Base-by-base conservation (phyloP, 2,888 invertebrate genomes). In the Scaptomyza cyrtandrae region DNA sequence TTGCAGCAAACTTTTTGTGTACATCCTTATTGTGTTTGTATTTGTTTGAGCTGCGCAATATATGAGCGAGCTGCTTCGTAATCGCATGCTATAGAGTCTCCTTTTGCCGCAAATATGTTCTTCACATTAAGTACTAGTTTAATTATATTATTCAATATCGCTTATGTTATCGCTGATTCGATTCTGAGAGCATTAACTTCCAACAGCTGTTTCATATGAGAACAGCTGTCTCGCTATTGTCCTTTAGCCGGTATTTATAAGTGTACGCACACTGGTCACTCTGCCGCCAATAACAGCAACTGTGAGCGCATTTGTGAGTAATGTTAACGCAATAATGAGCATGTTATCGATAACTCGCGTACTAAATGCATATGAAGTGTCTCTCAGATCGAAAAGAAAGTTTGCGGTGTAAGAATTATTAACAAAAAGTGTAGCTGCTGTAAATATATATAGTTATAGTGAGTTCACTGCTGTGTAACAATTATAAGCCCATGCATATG, bases 71-170 rank as follows among this genome's bases (percentile, higher is more conserved):
- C 41, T 68, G 45, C 33, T 62, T 55, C n/a, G 59, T 74, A 50
- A 63, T 74, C 33, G 46, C 69, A 56, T 69, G 60, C 69, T 57
- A 69, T 69, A n/a, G 59, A 59, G 45, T 63, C 48, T 50, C 11
- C 41, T 71, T 62, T 11, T 27, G 50, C 52, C 71, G 65, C 58
- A 71, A 71, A 62, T 58, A 16, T 46, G 33, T 50, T 52, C 55
- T 60, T 78, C 69, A 78, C 75, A 75, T 75, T 75, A 75, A 75
- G 75, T 75, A 75, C 75, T 64, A 72, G 46, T 56, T 69, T 81
- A 82, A 85, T 79, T 85, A 77, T 81, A 81, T 81, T 81, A 81
- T 74, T 83, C 86, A 81, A 81, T 86, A 73, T 84, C 84, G 82
- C 82, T 75, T 73, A 78, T 80, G 83, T 63, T 80, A 78, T 84